Conservation (phyloP, 2,888 invertebrate species). For the Esperia sulphurella region DNA sequence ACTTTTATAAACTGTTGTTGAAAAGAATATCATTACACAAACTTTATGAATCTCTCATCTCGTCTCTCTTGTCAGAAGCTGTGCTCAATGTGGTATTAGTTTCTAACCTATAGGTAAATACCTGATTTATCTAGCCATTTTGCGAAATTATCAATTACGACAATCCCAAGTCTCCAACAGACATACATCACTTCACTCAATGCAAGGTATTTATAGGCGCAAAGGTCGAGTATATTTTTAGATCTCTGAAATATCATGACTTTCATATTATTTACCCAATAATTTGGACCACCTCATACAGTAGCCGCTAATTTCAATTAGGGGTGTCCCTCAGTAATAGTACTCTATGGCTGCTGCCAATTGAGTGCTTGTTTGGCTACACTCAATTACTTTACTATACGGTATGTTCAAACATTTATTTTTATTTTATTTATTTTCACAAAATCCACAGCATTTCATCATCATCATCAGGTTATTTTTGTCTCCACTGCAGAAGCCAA, state of each 20-base stretch:
- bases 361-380: conserved; percentile 58
- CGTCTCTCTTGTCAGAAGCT: too few relatives aligned
- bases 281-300: background rate
- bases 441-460: too few relatives aligned
- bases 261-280: background rate
- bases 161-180: too few relatives aligned
- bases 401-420: conserved; percentile 17
- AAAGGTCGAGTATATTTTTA: background rate
- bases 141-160: too few relatives aligned
- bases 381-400: conserved; percentile 50
- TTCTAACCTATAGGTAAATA: too few relatives aligned
- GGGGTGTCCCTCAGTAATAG: conserved; percentile 31
- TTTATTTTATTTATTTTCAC: background rate
- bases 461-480: too few relatives aligned
- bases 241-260: background rate
- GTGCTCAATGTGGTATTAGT: too few relatives aligned
- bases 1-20: too few relatives aligned
- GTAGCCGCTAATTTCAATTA: conserved; percentile 71
- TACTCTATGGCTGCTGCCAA: conserved; percentile 59
- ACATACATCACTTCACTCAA: background rate
- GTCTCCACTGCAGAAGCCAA: too few relatives aligned
- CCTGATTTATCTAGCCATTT: too few relatives aligned
- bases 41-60: too few relatives aligned
- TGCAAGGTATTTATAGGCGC: background rate
- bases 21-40: too few relatives aligned